Evolutionary conservation across 2,113 vertebrate genomes (phyloP).

Genomic region (Oreochromis spilurus): DNA sequence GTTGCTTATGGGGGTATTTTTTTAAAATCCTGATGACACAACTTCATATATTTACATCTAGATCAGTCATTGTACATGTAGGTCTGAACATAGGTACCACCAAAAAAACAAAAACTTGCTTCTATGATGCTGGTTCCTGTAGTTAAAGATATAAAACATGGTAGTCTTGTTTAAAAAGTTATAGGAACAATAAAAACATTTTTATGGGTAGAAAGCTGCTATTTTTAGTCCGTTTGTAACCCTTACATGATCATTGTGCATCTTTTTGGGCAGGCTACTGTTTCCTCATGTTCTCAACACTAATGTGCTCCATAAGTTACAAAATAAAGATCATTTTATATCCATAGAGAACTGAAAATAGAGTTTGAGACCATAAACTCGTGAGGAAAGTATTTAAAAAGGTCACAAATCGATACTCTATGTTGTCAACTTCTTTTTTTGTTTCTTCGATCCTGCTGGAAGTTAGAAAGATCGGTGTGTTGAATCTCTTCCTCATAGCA

Average conservation of each 20-base stretch:
- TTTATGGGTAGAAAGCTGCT: background rate
- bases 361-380: background rate
- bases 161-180: background rate
- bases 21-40: background rate
- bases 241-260: background rate
- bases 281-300: background rate
- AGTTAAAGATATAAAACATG: background rate
- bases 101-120: background rate
- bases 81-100: background rate
- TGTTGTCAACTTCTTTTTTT: background rate
- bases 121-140: background rate
- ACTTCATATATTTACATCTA: background rate
- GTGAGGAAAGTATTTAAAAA: background rate
- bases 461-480: background rate
- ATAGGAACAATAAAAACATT: background rate
- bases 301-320: background rate
- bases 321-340: background rate
- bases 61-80: background rate
- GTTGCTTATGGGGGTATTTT: background rate
- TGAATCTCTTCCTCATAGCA: background rate
- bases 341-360: background rate
- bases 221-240: background rate
- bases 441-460: background rate
- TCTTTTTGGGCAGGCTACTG: background rate
- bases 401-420: background rate